Conservation (phyloP, 2,113 vertebrate genomes). For the Archocentrus centrarchus region DNA sequence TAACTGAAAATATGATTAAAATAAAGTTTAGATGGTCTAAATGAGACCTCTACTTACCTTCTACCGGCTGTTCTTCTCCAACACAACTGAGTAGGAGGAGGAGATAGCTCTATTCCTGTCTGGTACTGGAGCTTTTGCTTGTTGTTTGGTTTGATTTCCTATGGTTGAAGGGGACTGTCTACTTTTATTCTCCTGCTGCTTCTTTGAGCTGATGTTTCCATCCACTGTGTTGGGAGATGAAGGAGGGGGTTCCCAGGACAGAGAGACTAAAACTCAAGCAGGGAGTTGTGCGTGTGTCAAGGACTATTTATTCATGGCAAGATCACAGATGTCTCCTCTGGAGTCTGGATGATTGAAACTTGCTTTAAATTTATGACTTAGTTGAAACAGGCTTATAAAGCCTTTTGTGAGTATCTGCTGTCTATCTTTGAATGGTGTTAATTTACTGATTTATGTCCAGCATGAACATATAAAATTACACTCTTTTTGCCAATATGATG, state of each 20-base stretch:
- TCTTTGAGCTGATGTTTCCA: conserved; percentile 41
- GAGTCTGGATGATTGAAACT: not conserved
- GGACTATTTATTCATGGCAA: conserved; percentile 11
- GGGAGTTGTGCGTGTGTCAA: conserved; percentile 19
- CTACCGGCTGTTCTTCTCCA: conserved; percentile 22
- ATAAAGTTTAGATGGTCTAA: not conserved
- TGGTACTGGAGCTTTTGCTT: not conserved
- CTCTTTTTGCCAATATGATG: not conserved
- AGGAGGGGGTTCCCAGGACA: conserved; percentile 61
- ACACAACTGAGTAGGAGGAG: conserved; percentile 22
- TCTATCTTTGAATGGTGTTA: not conserved
- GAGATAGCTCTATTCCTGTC: conserved; percentile 34
- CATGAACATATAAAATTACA: not conserved
- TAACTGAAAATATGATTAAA: no score
- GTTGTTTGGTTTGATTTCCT: not conserved
- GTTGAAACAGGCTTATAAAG: not conserved
- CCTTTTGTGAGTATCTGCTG: not conserved
- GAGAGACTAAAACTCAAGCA: conserved; percentile 33
- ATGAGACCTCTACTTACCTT: conserved; percentile 11
- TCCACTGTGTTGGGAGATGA: conserved; percentile 64
- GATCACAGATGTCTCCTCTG: not conserved
- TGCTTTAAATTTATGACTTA: not conserved
- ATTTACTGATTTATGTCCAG: not conserved
- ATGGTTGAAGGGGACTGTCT: conserved; percentile 25
- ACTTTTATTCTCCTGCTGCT: conserved; percentile 12